These are phyloP conservation scores for Agrilus biguttatus DNA, from an alignment of 2,888 invertebrate genomes.

Conservation along the genomic window DNA sequence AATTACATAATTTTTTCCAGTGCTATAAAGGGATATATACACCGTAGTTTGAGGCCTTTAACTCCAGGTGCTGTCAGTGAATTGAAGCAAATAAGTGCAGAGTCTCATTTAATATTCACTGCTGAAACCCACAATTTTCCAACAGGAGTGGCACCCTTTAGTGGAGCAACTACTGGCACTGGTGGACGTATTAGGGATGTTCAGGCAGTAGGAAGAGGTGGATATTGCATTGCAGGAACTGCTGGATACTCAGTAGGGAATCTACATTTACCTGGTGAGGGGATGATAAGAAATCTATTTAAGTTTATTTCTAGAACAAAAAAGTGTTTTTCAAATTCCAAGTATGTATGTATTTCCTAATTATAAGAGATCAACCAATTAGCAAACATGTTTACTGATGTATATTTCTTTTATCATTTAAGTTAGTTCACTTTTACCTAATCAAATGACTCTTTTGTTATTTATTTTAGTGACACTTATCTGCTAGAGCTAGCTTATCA, in stretches of 20 bases:
- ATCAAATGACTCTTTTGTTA: too few relatives aligned
- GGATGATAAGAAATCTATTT: too few relatives aligned
- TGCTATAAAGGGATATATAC: constrained; percentile 73
- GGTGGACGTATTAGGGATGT: constrained; percentile 93
- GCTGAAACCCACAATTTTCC: constrained; percentile 99
- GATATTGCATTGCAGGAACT: constrained; percentile 86
- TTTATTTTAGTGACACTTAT: too few relatives aligned
- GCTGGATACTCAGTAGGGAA: constrained; percentile 95
- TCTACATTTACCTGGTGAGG: constrained; percentile 69
- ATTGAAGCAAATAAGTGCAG: constrained; percentile 36
- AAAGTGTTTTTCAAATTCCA: too few relatives aligned
- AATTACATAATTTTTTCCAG: constrained; percentile 31
- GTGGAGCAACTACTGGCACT: constrained; percentile 95
- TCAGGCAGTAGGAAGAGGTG: constrained; percentile 88
- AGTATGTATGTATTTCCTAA: too few relatives aligned
- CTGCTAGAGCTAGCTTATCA: too few relatives aligned
- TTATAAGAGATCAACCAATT: too few relatives aligned
- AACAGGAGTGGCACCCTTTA: constrained; percentile 93
- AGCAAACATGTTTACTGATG: too few relatives aligned
- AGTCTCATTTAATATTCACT: constrained; percentile 87
- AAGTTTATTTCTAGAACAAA: too few relatives aligned
- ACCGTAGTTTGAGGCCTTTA: constrained; percentile 52
- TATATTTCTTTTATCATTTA: too few relatives aligned
- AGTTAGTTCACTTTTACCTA: too few relatives aligned
- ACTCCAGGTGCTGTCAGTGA: constrained; percentile 50